Base-by-base conservation (phyloP, 2,797 vertebrate genomes). In the Enteromius thamalakanensis region DNA sequence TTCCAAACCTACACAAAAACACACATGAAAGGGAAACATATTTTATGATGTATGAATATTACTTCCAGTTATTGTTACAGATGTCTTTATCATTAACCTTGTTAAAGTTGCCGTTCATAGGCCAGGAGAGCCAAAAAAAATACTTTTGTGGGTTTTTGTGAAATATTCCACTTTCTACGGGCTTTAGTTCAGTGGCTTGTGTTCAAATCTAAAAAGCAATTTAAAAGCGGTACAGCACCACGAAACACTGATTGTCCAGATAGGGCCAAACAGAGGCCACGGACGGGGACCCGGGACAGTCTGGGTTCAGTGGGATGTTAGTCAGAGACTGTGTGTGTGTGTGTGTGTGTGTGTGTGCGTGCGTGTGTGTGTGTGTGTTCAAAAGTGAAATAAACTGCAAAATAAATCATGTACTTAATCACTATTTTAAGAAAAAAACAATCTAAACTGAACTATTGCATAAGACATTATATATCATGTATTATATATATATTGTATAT, bases 31-130 rank as follows among this genome's bases (percentile, higher is more conserved):
- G 75, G 64, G 70, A 80, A 82, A 79, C 68, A 80, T 69, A 71
- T 86, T 89, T 88, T 86, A 85, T 88, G 88, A 88, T 87, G 76
- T 87, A 87, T 85, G 79, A 87, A 88, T 88, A 83, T 85, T 82
- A 75, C 71, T 85, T 80, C 71, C 80, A 81, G 70, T 89, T 91
- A 89, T 90, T 90, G 89, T 89, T 90, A 86, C 89, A 89, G 90
- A 91, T 91, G 89, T 89, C 87, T 90, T 89, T 62, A 89, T 88
- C 94, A 93, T 95, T 94, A 95, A 91, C 91, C 90, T 93, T 87
- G 92, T 93, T 91, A 85, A 91, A 87, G 92, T 90, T 91, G 92
- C 92, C 91, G 88, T 91, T 91, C 92, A 89, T 87, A 91, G 85
- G 85, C 70, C 23, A 32, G 47, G 84, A 0, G 88, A 80, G 93